Conservation (phyloP, 2,888 invertebrate species). For the Mesorhabditis sp. region DNA sequence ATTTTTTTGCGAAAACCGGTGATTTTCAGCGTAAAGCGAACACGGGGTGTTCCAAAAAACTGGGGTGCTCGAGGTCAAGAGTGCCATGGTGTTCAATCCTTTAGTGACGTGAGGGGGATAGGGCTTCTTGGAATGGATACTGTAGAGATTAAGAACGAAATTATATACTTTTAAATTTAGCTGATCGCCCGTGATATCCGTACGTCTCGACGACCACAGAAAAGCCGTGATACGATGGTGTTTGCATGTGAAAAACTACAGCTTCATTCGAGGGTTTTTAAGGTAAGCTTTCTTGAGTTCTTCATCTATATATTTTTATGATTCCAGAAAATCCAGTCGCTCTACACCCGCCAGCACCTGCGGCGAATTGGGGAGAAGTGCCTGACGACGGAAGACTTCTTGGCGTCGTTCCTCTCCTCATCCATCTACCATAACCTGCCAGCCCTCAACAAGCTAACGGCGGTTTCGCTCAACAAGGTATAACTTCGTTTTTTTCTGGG, state of each 20-base stretch:
- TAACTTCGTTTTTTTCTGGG: too few species aligned
- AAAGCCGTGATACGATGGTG: conserved; percentile 34
- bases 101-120: too few species aligned
- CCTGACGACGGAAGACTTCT: neutral
- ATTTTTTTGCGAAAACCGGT: too few species aligned
- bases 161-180: too few species aligned
- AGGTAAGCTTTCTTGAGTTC: conserved; percentile 22
- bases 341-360: neutral
- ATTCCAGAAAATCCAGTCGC: neutral
- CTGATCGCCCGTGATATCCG: too few species aligned
- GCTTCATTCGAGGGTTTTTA: conserved; percentile 32
- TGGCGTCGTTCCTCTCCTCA: neutral
- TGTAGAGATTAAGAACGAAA: neutral
- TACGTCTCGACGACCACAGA: neutral
- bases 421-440: conserved; percentile 1
- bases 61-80: too few species aligned
- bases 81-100: too few species aligned
- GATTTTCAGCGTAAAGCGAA: too few species aligned
- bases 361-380: neutral
- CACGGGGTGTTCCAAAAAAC: too few species aligned
- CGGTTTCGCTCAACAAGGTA: neutral
- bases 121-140: neutral
- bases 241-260: conserved; percentile 36
- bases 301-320: neutral
- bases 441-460: neutral